Conservation (phyloP, 2,888 invertebrate genomes). For the Biston stratarius region DNA sequence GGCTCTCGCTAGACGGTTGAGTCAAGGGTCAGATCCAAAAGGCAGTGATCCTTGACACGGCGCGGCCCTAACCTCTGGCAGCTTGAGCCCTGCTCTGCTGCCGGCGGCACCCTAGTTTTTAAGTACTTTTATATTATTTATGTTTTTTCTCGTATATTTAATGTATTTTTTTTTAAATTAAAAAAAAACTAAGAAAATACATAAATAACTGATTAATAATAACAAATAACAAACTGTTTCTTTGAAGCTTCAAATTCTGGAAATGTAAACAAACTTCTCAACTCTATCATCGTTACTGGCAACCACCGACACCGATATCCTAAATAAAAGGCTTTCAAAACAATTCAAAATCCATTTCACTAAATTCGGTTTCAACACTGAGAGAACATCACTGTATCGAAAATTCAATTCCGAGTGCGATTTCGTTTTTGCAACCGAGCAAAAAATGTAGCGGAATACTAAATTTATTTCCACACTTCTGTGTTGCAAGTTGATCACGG, state of each 20-base stretch:
- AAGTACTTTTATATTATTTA: no score
- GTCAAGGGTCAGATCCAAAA: no score
- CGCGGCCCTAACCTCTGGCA: no score
- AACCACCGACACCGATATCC: conserved; percentile 27
- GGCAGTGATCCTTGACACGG: no score
- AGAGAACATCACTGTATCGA: conserved; percentile 31
- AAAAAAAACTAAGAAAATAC: no score
- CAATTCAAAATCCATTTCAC: conserved; percentile 26
- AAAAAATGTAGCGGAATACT: conserved; percentile 38
- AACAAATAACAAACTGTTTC: not conserved
- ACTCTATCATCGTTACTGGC: conserved; percentile 13
- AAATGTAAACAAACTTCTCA: conserved; percentile 16
- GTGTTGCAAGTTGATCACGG: conserved; percentile 45
- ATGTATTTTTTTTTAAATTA: no score
- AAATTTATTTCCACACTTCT: conserved; percentile 46
- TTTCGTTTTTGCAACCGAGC: conserved; percentile 34
- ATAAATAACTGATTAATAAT: not conserved
- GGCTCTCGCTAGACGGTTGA: no score
- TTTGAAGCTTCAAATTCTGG: conserved; percentile 2
- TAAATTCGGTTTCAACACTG: conserved; percentile 22
- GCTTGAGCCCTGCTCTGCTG: no score
- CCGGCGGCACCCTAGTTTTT: no score
- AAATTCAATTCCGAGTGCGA: conserved; percentile 27
- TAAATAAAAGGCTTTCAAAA: conserved; percentile 23
- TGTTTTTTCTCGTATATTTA: no score